Evolutionary conservation across 2,797 vertebrate species (phyloP).

Genomic region (Eleutherodactylus coqui): DNA sequence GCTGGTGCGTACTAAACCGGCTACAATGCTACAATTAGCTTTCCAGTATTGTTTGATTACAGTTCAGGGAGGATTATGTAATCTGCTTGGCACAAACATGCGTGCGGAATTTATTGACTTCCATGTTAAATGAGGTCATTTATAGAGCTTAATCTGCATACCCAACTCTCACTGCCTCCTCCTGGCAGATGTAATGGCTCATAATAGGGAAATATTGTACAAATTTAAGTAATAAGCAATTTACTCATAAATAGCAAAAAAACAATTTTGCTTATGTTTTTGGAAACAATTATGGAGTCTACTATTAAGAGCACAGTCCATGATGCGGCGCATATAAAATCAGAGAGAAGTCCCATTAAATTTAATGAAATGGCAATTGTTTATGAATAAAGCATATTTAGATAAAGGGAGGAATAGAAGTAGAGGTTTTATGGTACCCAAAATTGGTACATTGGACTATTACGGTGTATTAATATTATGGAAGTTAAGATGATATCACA

Average conservation of each 20-base stretch:
- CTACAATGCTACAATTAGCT: constrained; percentile 34
- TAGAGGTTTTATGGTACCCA: constrained; percentile 17
- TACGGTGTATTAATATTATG: not conserved
- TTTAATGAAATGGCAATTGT: constrained; percentile 61
- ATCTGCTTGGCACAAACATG: constrained; percentile 49
- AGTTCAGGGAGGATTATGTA: constrained; percentile 55
- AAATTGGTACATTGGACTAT: constrained; percentile 25
- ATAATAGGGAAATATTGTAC: constrained; percentile 54
- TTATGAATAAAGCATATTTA: constrained; percentile 55
- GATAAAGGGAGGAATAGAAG: constrained; percentile 29
- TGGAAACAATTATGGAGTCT: constrained; percentile 49
- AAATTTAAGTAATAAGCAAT: constrained; percentile 51
- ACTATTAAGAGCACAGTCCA: constrained; percentile 69
- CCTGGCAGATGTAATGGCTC: constrained; percentile 41
- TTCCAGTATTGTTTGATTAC: constrained; percentile 49
- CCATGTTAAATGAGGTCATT: constrained; percentile 47
- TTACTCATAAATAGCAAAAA: constrained; percentile 43
- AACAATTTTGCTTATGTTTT: constrained; percentile 55
- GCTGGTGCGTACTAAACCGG: constrained; percentile 14
- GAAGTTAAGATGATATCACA: not conserved
- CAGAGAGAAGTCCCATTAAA: constrained; percentile 68
- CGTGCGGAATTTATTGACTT: constrained; percentile 49
- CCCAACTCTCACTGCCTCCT: constrained; percentile 32
- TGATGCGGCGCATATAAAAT: constrained; percentile 70
- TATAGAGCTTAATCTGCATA: constrained; percentile 50